Percentiles rank a stretch among this genome's conserved stretches.
phyloP scores from a whole-genome alignment of 2,888 invertebrate genomes.

The Congeria kusceri region DNA sequence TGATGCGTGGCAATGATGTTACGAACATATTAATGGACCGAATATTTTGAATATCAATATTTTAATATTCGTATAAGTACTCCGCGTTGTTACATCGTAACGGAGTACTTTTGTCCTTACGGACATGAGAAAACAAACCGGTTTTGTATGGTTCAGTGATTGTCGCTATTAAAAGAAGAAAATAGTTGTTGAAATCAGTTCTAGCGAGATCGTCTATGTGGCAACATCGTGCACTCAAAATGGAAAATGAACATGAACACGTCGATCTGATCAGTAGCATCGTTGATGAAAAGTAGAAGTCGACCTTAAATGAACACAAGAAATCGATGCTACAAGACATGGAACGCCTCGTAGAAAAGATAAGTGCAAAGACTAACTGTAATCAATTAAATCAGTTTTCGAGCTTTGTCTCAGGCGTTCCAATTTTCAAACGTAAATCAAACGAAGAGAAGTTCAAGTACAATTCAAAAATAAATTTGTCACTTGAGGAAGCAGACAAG shows the following conservation, averaged over 20 bases:
- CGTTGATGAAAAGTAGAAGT: conserved; percentile 8
- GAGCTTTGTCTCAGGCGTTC: conserved; percentile 4
- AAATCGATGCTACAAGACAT: conserved; percentile 12
- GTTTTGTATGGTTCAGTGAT: not conserved
- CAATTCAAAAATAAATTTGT: conserved; percentile 22
- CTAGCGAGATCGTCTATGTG: too few species aligned
- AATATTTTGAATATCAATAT: too few species aligned
- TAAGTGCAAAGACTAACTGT: conserved; percentile 22
- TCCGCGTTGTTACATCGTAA: conserved; percentile 6
- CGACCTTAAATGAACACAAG: conserved; percentile 8
- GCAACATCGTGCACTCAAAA: too few species aligned
- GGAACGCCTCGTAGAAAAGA: conserved; percentile 18
- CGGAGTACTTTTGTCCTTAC: conserved; percentile 8
- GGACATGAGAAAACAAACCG: conserved; percentile 7
- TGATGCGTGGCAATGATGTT: too few species aligned
- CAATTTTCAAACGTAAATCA: conserved; percentile 19
- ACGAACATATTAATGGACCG: too few species aligned
- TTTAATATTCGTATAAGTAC: too few species aligned
- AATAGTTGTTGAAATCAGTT: too few species aligned
- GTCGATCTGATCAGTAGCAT: not conserved
- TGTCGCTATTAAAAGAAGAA: too few species aligned
- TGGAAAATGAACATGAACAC: too few species aligned
- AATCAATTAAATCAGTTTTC: conserved; percentile 13
- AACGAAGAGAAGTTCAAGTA: conserved; percentile 43
- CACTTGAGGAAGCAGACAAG: conserved; percentile 18